Conservation (phyloP, 2,113 vertebrate genomes). For the Bettongia penicillata region DNA sequence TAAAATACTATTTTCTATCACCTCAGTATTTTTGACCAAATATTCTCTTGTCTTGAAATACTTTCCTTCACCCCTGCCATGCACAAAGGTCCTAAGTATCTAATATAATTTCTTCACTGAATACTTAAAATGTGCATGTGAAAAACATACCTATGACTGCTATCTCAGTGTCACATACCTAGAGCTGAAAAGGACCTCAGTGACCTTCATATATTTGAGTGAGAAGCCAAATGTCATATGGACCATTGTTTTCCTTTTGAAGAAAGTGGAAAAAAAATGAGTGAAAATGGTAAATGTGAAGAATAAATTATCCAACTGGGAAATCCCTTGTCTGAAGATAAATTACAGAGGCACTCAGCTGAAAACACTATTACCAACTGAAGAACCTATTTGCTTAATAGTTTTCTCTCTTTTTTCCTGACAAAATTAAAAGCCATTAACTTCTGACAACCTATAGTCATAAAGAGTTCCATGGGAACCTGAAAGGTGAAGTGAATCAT, state of each 20-base stretch:
- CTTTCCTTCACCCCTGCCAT: background rate
- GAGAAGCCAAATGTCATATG: background rate
- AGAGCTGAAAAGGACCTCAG: background rate
- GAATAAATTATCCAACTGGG: background rate
- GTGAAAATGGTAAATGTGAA: background rate
- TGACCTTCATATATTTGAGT: background rate
- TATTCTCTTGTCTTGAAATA: constrained; percentile 19
- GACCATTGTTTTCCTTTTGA: background rate
- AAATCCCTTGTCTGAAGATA: background rate
- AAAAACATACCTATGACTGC: background rate
- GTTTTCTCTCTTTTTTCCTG: background rate
- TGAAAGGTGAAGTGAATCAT: background rate
- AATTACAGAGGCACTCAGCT: background rate
- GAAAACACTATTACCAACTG: background rate
- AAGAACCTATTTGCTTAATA: background rate
- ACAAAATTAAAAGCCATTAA: background rate
- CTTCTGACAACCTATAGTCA: background rate
- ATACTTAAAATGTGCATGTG: background rate
- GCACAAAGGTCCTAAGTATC: background rate
- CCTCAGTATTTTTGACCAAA: constrained; percentile 2
- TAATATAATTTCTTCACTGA: background rate
- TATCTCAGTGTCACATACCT: background rate
- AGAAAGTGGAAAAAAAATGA: background rate
- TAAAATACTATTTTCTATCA: background rate
- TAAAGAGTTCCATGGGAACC: background rate